A percentile compares a stretch with the other conserved stretches of the same genome.
phyloP scores from a whole-genome alignment of 2,888 invertebrate genomes.

The Parnassius orleans region DNA sequence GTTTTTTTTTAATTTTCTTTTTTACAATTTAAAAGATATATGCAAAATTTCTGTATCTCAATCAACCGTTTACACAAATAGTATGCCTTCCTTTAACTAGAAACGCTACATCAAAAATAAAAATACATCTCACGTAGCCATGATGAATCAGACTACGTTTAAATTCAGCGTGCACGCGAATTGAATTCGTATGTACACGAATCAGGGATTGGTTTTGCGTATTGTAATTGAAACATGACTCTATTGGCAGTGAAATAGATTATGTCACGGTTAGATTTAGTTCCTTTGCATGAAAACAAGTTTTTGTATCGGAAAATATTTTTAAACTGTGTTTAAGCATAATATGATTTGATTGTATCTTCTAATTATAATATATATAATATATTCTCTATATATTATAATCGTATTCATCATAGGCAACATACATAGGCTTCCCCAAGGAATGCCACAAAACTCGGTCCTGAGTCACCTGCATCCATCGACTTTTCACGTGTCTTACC shows the following conservation, averaged over 20 bases:
- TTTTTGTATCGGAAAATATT: background rate
- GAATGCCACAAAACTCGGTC: too few species aligned
- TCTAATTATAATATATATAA: too few species aligned
- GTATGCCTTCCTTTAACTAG: constrained; percentile 25
- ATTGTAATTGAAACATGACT: constrained; percentile 19
- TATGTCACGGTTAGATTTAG: constrained; percentile 26
- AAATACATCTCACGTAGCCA: constrained; percentile 28
- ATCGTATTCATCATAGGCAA: too few species aligned
- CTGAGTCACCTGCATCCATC: too few species aligned
- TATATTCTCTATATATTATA: too few species aligned
- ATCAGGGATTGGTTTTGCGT: constrained; percentile 23
- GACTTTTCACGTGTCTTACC: too few species aligned
- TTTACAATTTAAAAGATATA: too few species aligned
- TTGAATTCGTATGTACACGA: constrained; percentile 19
- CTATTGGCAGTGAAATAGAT: constrained; percentile 27
- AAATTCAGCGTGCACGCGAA: constrained; percentile 14
- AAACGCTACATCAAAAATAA: constrained; percentile 27
- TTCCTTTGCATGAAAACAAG: constrained; percentile 15
- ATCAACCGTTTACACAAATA: constrained; percentile 20
- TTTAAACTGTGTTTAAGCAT: background rate
- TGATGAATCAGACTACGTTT: constrained; percentile 28
- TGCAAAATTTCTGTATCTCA: too few species aligned
- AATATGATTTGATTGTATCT: too few species aligned
- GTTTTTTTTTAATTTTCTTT: too few species aligned
- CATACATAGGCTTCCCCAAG: too few species aligned